Evolutionary conservation across 2,113 vertebrate genomes (phyloP).

Genomic region (Scopus umbretta): DNA sequence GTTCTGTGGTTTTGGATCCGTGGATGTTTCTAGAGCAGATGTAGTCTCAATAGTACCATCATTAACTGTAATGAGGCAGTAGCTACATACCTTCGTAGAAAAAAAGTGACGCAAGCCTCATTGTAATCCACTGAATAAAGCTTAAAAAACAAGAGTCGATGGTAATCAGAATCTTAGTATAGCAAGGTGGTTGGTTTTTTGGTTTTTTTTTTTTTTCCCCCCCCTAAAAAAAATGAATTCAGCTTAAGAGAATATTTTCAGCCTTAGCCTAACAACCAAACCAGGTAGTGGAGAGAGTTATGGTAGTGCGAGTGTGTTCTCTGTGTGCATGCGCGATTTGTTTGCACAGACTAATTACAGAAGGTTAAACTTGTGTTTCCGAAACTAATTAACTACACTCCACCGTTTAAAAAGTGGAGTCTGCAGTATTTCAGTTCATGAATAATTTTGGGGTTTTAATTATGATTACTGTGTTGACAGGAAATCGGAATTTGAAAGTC

Average conservation of each 20-base stretch:
- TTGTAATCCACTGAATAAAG: background rate
- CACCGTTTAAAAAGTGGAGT: background rate
- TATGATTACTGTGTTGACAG: background rate
- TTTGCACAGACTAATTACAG: background rate
- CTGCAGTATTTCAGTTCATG: background rate
- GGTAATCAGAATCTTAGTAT: background rate
- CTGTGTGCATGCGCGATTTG: background rate
- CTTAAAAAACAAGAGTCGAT: background rate
- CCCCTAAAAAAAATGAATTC: background rate
- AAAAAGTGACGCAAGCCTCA: background rate
- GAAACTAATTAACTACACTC: background rate
- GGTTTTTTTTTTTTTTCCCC: background rate
- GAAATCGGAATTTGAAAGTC: background rate
- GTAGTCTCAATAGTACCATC: background rate
- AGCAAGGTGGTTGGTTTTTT: too few relatives aligned
- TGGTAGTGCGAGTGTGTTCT: background rate
- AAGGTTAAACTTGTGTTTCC: background rate
- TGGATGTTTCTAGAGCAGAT: background rate
- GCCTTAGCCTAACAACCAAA: too few relatives aligned
- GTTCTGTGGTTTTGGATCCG: background rate
- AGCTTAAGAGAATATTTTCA: background rate
- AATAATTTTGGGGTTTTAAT: background rate
- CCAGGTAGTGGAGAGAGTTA: too few relatives aligned
- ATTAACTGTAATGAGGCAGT: background rate
- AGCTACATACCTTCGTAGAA: background rate